These are phyloP conservation scores for Bryconaethiops microstoma DNA, from an alignment of 2,797 vertebrate species.

Conservation along the genomic window DNA sequence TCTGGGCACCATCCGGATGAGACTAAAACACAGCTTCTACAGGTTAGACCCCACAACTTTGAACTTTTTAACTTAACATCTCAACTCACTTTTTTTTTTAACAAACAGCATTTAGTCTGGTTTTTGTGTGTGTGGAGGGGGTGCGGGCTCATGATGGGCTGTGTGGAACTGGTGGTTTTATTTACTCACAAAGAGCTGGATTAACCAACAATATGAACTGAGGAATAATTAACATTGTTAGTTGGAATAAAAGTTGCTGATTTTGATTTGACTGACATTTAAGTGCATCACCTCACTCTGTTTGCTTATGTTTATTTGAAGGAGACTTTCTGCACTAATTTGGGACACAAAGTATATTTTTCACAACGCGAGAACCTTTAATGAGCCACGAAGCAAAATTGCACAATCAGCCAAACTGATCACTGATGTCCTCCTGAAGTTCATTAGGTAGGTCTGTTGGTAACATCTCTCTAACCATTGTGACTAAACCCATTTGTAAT, in stretches of 20 bases:
- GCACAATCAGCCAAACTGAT: constrained; percentile 92
- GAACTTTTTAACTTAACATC: no score
- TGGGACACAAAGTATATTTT: constrained; percentile 96
- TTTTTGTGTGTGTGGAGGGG: no score
- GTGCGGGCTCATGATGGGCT: no score
- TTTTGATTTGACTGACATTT: neutral
- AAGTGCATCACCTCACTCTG: neutral
- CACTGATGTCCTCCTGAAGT: constrained; percentile 90
- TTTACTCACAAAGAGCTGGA: no score
- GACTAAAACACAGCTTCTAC: constrained; percentile 94
- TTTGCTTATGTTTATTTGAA: constrained; percentile 61
- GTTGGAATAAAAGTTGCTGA: neutral
- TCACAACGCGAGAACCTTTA: constrained; percentile 94
- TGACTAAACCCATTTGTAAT: neutral
- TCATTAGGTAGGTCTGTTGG: constrained; percentile 84
- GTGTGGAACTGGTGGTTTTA: no score
- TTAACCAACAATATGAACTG: no score
- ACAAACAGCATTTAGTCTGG: no score
- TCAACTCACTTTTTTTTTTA: no score
- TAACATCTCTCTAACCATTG: neutral
- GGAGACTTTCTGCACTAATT: constrained; percentile 91
- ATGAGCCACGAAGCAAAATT: constrained; percentile 94
- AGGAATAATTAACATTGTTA: no score
- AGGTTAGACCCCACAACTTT: constrained; percentile 73
- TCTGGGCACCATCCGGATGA: constrained; percentile 89